Base-by-base conservation (phyloP, 2,888 invertebrate genomes). In the Drosophila stalkeri region DNA sequence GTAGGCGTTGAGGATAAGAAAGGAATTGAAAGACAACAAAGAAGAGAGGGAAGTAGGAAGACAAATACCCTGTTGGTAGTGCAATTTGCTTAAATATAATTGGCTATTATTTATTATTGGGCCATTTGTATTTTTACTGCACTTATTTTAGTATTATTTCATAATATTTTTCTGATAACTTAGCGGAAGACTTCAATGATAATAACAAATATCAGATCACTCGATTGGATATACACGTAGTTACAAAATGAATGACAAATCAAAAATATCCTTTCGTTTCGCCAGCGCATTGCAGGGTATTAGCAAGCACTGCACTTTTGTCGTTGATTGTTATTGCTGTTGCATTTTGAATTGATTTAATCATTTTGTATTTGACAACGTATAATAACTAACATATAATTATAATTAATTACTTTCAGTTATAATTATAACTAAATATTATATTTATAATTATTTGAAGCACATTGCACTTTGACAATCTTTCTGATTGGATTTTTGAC, bases 291-390 rank as follows among this genome's bases (percentile, higher is more conserved):
- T 23, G 4, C n/a, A 27, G 6, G 46, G 59, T 37, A 35, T 41
- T 33, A 41, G 39, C 16, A 41, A 44, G 39, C 27, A 46, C 33
- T 39, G 35, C 52, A n/a, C 39, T 55, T 39, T 56, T 52, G 52
- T 23, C 16, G 20, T 47, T 73, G 46, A 16, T 37, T 43, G 31
- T 61, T 62, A 56, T 51, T 64, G 20, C 35, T 41, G 43, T 33
- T 65, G 47, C 20, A 60, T 61, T 64, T 75, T 61, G 47, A 56
- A 68, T 64, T 75, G 54, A 55, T 69, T 62, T 62, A 56, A 41
- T 66, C 47, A 41, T 14, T 51, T 37, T 27, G 18, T 27, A n/a
- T 37, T 37, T 11, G 23, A 12, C 35, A 46, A 37, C n/a, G n/a
- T 35, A 60, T 23, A 20, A 14, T 31, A 11, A 20, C 14, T 16